Evolutionary conservation across 1,140 invertebrate species (phyloP).

Genomic region (Trachelipus rathkii): DNA sequence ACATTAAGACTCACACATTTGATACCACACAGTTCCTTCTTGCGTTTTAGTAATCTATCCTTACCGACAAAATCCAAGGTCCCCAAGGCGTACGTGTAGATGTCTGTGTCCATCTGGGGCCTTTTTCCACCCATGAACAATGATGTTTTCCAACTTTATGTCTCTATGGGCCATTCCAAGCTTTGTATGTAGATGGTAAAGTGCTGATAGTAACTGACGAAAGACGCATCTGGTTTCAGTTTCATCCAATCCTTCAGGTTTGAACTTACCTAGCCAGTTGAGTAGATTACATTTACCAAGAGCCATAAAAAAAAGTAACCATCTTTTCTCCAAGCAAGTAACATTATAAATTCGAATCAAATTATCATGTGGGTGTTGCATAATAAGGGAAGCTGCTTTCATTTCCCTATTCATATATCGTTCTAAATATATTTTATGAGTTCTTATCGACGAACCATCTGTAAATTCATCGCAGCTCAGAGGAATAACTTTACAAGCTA

Average conservation of each 20-base stretch:
- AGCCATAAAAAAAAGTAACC: not conserved
- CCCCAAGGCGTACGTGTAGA: not conserved
- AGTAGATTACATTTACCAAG: not conserved
- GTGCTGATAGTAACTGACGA: not conserved
- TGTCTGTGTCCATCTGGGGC: not conserved
- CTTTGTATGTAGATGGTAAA: not conserved
- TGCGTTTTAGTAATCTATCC: not conserved
- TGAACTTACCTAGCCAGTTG: not conserved
- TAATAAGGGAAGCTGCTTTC: not conserved
- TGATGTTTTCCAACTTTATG: not conserved
- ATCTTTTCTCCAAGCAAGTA: not conserved
- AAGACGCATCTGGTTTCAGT: not conserved
- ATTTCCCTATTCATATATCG: not conserved
- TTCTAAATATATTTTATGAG: not conserved
- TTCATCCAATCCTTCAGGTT: not conserved
- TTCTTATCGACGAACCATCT: not conserved
- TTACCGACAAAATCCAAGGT: slow-evolving; percentile 1
- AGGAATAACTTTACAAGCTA: slow-evolving; percentile 1
- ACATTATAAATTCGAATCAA: not conserved
- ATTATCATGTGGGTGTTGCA: slow-evolving; percentile 6
- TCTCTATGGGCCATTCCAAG: not conserved
- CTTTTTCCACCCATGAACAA: not conserved
- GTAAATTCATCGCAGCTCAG: slow-evolving; percentile 2
- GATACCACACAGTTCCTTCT: not conserved
- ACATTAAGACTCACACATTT: not conserved